These are phyloP conservation scores for Chorisops tibialis DNA, from an alignment of 2,888 invertebrate genomes.

Conservation along the genomic window DNA sequence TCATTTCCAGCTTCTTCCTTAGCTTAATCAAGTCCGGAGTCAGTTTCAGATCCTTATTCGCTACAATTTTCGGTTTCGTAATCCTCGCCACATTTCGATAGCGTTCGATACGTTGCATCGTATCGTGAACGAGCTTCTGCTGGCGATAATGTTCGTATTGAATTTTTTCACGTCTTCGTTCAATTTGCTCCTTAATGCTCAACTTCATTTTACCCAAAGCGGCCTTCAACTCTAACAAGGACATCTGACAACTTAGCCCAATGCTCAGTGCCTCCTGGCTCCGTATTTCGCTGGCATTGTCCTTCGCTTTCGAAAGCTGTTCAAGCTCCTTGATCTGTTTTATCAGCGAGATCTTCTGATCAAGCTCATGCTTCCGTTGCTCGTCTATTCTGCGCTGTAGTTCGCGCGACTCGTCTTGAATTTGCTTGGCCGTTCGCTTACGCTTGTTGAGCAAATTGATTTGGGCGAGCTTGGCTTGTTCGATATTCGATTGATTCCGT, in stretches of 20 bases:
- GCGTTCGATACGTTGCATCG: slow-evolving; percentile 18
- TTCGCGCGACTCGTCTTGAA: slow-evolving; percentile 20
- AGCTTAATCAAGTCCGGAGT: slow-evolving; percentile 27
- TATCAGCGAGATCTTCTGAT: slow-evolving; percentile 28
- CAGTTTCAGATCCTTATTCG: slow-evolving; percentile 8
- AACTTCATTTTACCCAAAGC: slow-evolving; percentile 5
- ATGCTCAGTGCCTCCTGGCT: not conserved
- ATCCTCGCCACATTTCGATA: slow-evolving; percentile 14
- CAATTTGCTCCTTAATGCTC: slow-evolving; percentile 8
- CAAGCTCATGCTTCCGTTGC: slow-evolving; percentile 19
- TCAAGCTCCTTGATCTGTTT: slow-evolving; percentile 30
- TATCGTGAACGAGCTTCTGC: slow-evolving; percentile 19
- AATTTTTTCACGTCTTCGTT: slow-evolving; percentile 16
- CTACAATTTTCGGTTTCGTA: not conserved
- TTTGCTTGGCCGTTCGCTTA: slow-evolving; percentile 7
- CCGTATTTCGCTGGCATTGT: not conserved
- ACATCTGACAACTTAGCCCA: slow-evolving; percentile 16
- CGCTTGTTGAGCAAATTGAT: slow-evolving; percentile 9
- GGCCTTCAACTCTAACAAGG: slow-evolving; percentile 17
- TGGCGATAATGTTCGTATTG: slow-evolving; percentile 21
- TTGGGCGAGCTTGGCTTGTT: not conserved
- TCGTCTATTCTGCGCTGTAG: slow-evolving; percentile 5
- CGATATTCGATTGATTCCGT: slow-evolving; percentile 9
- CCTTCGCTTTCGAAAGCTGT: slow-evolving; percentile 8
- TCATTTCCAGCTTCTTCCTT: slow-evolving; percentile 23